These are phyloP conservation scores for Hylia prasina DNA, from an alignment of 2,113 vertebrate species.

Conservation along the genomic window DNA sequence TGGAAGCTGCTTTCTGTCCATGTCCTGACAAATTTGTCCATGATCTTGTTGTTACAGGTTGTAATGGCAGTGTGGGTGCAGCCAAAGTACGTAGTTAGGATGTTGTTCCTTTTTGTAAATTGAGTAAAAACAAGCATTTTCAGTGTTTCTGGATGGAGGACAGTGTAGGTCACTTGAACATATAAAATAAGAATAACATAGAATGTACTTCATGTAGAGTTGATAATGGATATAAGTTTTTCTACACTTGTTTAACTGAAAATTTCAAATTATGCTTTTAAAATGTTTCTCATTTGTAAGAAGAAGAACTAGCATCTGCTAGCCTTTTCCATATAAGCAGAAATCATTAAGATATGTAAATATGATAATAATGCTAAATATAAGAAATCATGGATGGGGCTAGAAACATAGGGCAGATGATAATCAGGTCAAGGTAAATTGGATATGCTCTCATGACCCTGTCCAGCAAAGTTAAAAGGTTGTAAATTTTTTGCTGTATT, in stretches of 20 bases:
- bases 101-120: not conserved
- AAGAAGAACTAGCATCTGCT: not conserved
- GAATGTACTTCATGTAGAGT: not conserved
- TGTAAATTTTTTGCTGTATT: not conserved
- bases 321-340: not conserved
- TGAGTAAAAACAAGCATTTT: not conserved
- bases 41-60: not conserved
- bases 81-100: not conserved
- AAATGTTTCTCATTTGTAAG: not conserved
- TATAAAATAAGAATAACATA: not conserved
- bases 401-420: not conserved
- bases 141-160: not conserved
- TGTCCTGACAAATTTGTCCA: not conserved
- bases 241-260: not conserved
- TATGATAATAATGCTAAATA: not conserved
- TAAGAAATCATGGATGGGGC: not conserved
- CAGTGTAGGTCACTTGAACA: not conserved
- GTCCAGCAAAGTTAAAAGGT: not conserved
- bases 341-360: not conserved
- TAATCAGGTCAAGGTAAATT: not conserved
- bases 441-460: not conserved
- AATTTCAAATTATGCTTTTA: not conserved
- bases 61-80: not conserved
- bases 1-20: not conserved
- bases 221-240: not conserved